These are phyloP conservation scores for Cyprinodon variegatus DNA, from an alignment of 2,113 vertebrate species.

Conservation along the genomic window DNA sequence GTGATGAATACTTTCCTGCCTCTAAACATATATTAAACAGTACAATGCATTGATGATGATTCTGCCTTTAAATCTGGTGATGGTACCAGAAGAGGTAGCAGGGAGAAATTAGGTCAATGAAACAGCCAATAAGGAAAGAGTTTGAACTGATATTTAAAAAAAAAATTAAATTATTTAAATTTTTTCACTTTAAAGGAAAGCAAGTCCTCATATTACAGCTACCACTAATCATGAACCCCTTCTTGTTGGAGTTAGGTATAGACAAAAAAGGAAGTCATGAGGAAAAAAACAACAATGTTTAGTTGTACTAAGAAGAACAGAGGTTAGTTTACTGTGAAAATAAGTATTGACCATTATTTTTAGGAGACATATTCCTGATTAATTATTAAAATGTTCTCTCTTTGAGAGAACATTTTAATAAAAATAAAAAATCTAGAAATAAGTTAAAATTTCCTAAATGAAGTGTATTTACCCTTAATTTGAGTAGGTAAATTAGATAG, in stretches of 20 bases:
- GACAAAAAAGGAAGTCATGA: neutral
- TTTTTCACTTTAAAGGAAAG: neutral
- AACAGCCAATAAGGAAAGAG: constrained; percentile 6
- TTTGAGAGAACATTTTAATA: neutral
- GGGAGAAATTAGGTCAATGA: constrained; percentile 1
- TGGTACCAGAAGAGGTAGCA: constrained; percentile 2
- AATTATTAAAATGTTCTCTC: neutral
- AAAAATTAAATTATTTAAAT: neutral
- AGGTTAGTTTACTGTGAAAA: neutral
- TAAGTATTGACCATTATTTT: neutral
- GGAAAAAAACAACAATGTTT: neutral
- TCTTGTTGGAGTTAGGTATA: neutral
- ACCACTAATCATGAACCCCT: neutral
- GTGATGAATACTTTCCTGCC: constrained; percentile 5
- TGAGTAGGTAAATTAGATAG: too few relatives aligned
- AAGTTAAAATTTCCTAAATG: too few relatives aligned
- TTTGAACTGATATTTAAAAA: neutral
- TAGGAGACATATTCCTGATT: neutral
- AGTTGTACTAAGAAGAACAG: neutral
- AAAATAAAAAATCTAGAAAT: too few relatives aligned
- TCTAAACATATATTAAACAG: constrained; percentile 15
- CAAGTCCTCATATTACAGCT: neutral
- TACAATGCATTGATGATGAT: constrained; percentile 17
- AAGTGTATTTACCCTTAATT: too few relatives aligned
- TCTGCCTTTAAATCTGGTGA: constrained; percentile 7